These are phyloP conservation scores for Campylorhamphus procurvoides DNA, from an alignment of 2,113 vertebrate genomes.

Conservation along the genomic window DNA sequence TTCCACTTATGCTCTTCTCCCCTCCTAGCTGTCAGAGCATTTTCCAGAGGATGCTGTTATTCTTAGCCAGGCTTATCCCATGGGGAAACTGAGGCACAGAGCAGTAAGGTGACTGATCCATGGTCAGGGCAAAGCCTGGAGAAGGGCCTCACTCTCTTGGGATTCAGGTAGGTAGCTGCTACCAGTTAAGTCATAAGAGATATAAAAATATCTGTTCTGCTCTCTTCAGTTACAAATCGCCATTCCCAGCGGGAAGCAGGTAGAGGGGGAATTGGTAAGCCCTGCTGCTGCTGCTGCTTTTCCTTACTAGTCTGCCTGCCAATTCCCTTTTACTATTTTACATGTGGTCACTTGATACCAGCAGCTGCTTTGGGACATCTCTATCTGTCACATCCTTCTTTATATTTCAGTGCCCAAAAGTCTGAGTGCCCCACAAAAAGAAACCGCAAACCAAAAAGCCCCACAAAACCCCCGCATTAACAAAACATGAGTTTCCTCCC, in stretches of 20 bases:
- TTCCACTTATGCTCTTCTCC: background rate
- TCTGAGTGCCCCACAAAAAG: background rate
- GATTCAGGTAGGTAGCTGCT: background rate
- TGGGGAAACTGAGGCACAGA: background rate
- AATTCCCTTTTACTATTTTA: constrained; percentile 3
- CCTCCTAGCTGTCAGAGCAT: background rate
- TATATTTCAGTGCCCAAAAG: constrained; percentile 39
- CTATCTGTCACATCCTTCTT: constrained; percentile 49
- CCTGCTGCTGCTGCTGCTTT: background rate
- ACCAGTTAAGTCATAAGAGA: background rate
- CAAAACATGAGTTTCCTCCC: background rate
- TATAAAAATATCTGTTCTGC: background rate
- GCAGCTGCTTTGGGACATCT: constrained; percentile 67
- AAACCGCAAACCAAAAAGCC: fast-evolving
- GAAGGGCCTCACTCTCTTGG: background rate
- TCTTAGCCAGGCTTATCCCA: background rate
- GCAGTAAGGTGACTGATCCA: background rate
- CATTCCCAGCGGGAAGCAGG: background rate
- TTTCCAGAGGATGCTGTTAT: background rate
- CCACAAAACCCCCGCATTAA: background rate
- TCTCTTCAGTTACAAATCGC: background rate
- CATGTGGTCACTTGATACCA: constrained; percentile 19
- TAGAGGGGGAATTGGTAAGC: background rate
- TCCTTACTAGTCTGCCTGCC: background rate
- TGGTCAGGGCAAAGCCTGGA: background rate